phyloP scores from a whole-genome alignment of 2,888 invertebrate genomes.

The Lissocephala sabroskyi region DNA sequence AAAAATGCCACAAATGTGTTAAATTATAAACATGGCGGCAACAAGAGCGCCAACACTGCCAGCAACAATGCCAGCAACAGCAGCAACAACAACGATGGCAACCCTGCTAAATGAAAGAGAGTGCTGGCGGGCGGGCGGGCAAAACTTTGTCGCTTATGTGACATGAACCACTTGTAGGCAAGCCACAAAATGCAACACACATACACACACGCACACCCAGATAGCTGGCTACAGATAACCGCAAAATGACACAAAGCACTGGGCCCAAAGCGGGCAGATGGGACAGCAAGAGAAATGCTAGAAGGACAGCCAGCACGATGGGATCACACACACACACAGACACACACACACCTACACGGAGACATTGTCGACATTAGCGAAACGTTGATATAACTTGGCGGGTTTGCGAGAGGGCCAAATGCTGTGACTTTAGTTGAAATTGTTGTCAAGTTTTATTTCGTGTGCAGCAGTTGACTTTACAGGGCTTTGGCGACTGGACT shows the following conservation, averaged over 20 bases:
- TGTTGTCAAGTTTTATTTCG: constrained; percentile 28
- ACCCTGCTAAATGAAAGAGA: too few relatives aligned
- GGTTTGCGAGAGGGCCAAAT: constrained; percentile 12
- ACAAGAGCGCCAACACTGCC: constrained; percentile 8
- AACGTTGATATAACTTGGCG: constrained; percentile 36
- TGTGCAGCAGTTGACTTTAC: constrained; percentile 10
- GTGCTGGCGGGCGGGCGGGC: constrained; percentile 27
- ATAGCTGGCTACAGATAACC: constrained; percentile 19
- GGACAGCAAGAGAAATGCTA: constrained; percentile 16
- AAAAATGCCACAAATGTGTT: constrained; percentile 60
- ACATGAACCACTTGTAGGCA: constrained; percentile 58
- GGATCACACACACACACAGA: constrained; percentile 24
- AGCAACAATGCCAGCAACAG: too few relatives aligned
- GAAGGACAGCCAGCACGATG: constrained; percentile 28
- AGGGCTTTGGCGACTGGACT: constrained; percentile 18
- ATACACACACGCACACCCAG: background rate
- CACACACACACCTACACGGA: too few relatives aligned
- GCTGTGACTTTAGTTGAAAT: constrained; percentile 27
- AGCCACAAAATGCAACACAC: constrained; percentile 33
- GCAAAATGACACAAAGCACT: constrained; percentile 49
- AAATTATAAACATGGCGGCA: constrained; percentile 40
- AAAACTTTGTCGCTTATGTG: constrained; percentile 55
- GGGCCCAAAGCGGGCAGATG: constrained; percentile 9
- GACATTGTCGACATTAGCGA: too few relatives aligned
- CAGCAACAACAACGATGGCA: constrained; percentile 26